Evolutionary conservation across 2,888 invertebrate species (phyloP), one percentile per base, ranked within the genome.

Genomic region (Alcis repandata): DNA sequence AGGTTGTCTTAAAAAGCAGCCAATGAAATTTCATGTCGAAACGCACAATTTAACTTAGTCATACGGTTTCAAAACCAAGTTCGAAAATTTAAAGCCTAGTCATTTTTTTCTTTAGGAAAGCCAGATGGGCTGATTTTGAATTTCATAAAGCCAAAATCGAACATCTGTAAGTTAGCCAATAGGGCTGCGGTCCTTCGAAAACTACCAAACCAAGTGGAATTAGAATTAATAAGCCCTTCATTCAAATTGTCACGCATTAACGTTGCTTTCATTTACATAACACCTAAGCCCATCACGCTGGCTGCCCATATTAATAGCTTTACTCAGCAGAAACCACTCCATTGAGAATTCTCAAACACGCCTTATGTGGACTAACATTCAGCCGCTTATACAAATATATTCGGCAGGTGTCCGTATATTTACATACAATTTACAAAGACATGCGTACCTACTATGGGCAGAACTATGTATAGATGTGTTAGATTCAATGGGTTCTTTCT

Each of bases 391-490:
- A 86, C 87, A 89, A 92, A 91, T 89, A 87, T 91, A 92, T 92
- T 89, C 92, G 88, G 90, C 92, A 92, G 92, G 92, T 93, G 92
- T 91, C 88, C 86, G 82, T 83, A 73, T 89, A 92, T 93, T 92
- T 89, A 91, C 92, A 93, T 92, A 92, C 90, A 90, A 91, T 92
- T 92, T 92, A 87, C 84, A 85, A 85, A 90, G 85, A 80, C 69
- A 61, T 59, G 64, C 59, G 56, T 69, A 60, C 59, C 53, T 69
- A 60, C 60, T 62, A 68, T 67, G 66, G 9, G 19, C 3, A 15
- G 27, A 51, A 1, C 15, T 41, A 43, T 43, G n/a, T n/a, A 3
- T 19, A 43, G 1, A 20, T 20, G 11, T 41, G 17, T 20, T 11
- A 1, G 9, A 46, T 46, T 22, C 9, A n/a, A 13, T n/a, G n/a